phyloP scores from a whole-genome alignment of 2,888 invertebrate genomes.

The Fissipunctia ypsillon region DNA sequence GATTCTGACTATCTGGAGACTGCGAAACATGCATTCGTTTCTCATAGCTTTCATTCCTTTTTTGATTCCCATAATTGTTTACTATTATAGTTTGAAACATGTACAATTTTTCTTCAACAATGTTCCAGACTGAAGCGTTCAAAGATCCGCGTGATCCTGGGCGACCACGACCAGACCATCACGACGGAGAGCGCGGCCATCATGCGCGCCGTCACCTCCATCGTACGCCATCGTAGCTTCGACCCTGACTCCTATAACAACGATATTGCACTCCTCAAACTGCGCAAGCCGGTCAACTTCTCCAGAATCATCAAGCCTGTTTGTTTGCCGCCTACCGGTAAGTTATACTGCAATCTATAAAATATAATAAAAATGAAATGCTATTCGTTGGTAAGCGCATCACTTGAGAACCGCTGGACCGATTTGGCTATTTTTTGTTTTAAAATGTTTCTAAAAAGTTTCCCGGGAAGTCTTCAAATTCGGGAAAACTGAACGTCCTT shows the following conservation, averaged over 20 bases:
- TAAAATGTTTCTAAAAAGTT: no score
- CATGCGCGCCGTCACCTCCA: conserved; percentile 94
- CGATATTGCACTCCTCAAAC: conserved; percentile 94
- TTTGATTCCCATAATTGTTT: not conserved
- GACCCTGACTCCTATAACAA: conserved; percentile 96
- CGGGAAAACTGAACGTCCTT: no score
- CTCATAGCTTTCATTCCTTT: not conserved
- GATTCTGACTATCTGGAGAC: not conserved
- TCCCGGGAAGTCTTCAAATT: no score
- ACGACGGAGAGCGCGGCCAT: conserved; percentile 94
- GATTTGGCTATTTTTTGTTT: no score
- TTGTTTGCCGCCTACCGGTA: conserved; percentile 94
- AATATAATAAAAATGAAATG: no score
- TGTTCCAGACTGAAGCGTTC: conserved; percentile 93
- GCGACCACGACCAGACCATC: conserved; percentile 95
- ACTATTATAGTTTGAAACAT: not conserved
- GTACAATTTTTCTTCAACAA: not conserved
- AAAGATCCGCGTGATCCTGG: conserved; percentile 95
- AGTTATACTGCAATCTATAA: conserved; percentile 70
- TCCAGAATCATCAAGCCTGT: conserved; percentile 94
- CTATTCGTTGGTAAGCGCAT: no score
- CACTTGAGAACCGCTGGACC: no score
- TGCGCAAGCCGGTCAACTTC: conserved; percentile 94
- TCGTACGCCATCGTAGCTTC: conserved; percentile 95
- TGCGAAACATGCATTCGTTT: not conserved